Evolutionary conservation across 2,888 invertebrate genomes (phyloP), one percentile per base, ranked within the genome.

Genomic region (Netelia virgata): DNA sequence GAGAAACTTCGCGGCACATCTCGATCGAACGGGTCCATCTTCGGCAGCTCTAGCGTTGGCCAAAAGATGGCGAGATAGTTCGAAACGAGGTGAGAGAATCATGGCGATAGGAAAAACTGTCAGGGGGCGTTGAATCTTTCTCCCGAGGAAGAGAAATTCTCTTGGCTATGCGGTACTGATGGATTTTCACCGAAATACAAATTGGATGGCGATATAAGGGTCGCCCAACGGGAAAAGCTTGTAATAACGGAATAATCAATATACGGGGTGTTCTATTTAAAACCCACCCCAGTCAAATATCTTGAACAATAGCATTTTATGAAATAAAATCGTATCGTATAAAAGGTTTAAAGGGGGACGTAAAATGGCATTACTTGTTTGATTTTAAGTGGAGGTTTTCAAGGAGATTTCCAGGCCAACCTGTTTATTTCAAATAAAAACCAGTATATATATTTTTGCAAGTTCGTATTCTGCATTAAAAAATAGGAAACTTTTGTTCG

Each of bases 11-110:
- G 36, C 53, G 79, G 83, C 79, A 70, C 75, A 61, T 64, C 59
- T 59, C 79, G 75, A 79, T 83, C 75, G 79, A 79, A 69, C 64
- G 83, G 23, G 20, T 76, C 36, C 50, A 55, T 68, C 77, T 61
- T 61, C 55, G 50, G 36, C 6, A 5, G 36, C 59, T 53, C 5
- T 16, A 70, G 59, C 36, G 70, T 43, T 23, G 9, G 23, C 41
- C 18, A 16, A 57, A 53, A 16, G 76, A 43, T 61, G 23, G 47
- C 53, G 69, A 59, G 73, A 75, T 57, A 10, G 55, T 16, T 53
- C 36, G 63, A 66, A 53, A 36, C 53, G 57, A 43, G 50, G 11
- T 11, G 36, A 64, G 47, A 47, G 50, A 28, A 77, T 43, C 43
- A 59, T 16, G n/a, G 28, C n/a, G 41, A 70, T 41, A 18, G 64